phyloP scores from a whole-genome alignment of 2,797 vertebrate species.

The Tiaroga cobitis region DNA sequence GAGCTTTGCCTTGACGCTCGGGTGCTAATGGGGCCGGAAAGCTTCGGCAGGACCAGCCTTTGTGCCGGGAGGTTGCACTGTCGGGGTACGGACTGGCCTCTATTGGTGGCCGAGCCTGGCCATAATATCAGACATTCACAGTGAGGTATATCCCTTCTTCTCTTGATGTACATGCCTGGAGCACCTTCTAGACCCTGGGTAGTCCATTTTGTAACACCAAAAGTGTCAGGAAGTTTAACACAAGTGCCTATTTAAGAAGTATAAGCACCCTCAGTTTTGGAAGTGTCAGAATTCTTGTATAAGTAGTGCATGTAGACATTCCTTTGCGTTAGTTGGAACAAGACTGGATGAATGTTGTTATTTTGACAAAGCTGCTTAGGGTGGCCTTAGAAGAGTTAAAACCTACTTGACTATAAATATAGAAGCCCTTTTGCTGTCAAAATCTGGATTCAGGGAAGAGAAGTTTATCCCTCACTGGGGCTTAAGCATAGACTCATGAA shows the following conservation, averaged over 20 bases:
- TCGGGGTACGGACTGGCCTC: conserved; percentile 51
- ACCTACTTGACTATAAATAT: conserved; percentile 26
- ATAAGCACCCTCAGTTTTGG: background rate
- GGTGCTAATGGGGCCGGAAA: conserved; percentile 91
- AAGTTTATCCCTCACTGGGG: conserved; percentile 4
- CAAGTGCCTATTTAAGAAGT: conserved; percentile 16
- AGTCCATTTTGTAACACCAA: conserved; percentile 22
- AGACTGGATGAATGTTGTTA: conserved; percentile 9
- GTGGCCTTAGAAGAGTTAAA: conserved; percentile 23
- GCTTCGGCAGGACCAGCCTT: conserved; percentile 80
- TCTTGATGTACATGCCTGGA: conserved; percentile 29
- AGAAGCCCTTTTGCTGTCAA: conserved; percentile 21
- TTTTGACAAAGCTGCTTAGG: conserved; percentile 32
- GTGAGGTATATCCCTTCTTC: conserved; percentile 26
- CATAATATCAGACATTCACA: conserved; percentile 28
- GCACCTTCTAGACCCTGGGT: conserved; percentile 13
- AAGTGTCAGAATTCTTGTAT: conserved; percentile 9
- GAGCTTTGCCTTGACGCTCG: conserved; percentile 76
- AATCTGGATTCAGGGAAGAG: conserved; percentile 19
- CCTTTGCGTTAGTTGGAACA: background rate
- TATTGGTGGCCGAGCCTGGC: conserved; percentile 70
- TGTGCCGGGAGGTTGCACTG: conserved; percentile 74
- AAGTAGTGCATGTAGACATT: conserved; percentile 1
- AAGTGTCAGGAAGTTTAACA: conserved; percentile 31
- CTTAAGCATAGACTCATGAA: conserved; percentile 28